Percentiles rank a stretch among this genome's conserved stretches.
Evolutionary conservation across 2,797 vertebrate species (phyloP).

Genomic region (Ptychobarbus kaznakovi): DNA sequence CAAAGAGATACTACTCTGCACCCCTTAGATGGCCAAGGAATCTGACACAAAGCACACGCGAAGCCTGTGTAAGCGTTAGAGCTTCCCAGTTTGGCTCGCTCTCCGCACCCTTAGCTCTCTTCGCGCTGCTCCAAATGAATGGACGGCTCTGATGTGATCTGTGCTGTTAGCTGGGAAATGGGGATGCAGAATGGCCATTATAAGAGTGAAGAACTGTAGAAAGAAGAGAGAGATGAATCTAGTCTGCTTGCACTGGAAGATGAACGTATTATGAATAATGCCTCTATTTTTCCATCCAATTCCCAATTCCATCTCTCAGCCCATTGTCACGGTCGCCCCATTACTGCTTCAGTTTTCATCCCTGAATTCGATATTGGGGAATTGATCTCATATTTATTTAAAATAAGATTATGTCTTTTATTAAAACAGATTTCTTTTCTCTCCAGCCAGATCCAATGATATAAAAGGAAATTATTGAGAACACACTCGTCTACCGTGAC

Average conservation of each 20-base stretch:
- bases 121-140: slow-evolving; percentile 48
- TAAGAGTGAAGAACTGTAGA: slow-evolving; percentile 45
- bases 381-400: slow-evolving; percentile 43
- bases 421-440: slow-evolving; percentile 45
- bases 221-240: slow-evolving; percentile 42
- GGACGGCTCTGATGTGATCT: slow-evolving; percentile 53
- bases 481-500: background rate
- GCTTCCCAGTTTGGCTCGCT: slow-evolving; percentile 25
- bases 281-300: slow-evolving; percentile 42
- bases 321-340: slow-evolving; percentile 31
- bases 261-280: slow-evolving; percentile 48
- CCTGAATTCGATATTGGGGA: slow-evolving; percentile 30
- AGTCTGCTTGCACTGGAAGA: slow-evolving; percentile 25
- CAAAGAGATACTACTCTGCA: slow-evolving; percentile 35
- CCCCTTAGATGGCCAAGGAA: slow-evolving; percentile 51
- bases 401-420: slow-evolving; percentile 50
- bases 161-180: slow-evolving; percentile 49
- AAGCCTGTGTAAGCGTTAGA: background rate
- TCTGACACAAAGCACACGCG: slow-evolving; percentile 37
- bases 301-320: slow-evolving; percentile 42
- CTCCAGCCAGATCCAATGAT: background rate
- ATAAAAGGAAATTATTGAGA: slow-evolving; percentile 19
- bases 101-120: slow-evolving; percentile 28
- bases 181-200: slow-evolving; percentile 51
- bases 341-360: slow-evolving; percentile 44